Percentiles rank a stretch among this genome's conserved stretches.
Evolutionary conservation across 2,113 vertebrate species (phyloP).

Genomic region (mouse (Mus musculus)): GRCm39 chr15:13841501-13842000

Average conservation of each 20-base stretch:
- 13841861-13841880: not conserved
- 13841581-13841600: not conserved
- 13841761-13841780: not conserved
- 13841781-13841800: not conserved
- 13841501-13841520: too few relatives aligned
- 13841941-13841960: not conserved
- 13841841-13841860: not conserved
- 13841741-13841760: not conserved
- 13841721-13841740: not conserved
- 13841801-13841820: not conserved
- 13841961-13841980: not conserved
- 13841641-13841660: not conserved
- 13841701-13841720: not conserved
- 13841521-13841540: too few relatives aligned
- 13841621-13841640: not conserved
- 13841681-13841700: not conserved
- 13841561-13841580: not conserved
- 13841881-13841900: not conserved
- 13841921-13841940: not conserved
- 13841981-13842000: not conserved
- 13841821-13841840: not conserved
- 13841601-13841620: not conserved
- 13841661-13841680: constrained; percentile 1
- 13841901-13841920: not conserved
- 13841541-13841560: too few relatives aligned